A percentile compares a stretch with the other conserved stretches of the same genome.
phyloP scores from a whole-genome alignment of 1,140 invertebrate species.

The Caerostris extrusa region DNA sequence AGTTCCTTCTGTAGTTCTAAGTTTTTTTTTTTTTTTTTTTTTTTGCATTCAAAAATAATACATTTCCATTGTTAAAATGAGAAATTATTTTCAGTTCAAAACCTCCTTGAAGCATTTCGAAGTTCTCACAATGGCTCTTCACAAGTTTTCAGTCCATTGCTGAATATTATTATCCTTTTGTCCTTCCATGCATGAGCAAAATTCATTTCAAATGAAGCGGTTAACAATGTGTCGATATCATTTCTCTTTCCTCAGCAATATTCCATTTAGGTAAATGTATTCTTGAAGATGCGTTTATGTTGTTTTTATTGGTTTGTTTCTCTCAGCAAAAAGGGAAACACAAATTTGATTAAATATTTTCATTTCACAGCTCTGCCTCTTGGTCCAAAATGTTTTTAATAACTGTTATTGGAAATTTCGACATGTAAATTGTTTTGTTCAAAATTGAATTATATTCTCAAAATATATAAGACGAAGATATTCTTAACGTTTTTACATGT shows the following conservation, averaged over 20 bases:
- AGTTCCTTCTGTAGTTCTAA: neutral
- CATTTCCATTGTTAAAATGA: neutral
- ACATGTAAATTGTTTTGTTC: neutral
- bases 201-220: conserved; percentile 17
- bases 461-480: neutral
- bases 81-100: conserved; percentile 4
- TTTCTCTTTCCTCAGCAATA: neutral
- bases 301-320: neutral
- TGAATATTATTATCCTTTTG: conserved; percentile 52
- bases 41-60: neutral
- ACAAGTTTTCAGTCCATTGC: neutral
- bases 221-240: conserved; percentile 39
- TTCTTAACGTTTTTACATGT: too few species aligned
- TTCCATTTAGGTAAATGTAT: conserved; percentile 48
- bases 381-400: conserved; percentile 8
- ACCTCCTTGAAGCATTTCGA: neutral
- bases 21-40: neutral
- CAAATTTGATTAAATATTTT: conserved; percentile 36
- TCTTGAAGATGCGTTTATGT: neutral
- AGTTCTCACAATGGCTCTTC: neutral
- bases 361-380: neutral
- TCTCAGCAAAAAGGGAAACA: neutral
- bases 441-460: neutral
- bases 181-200: conserved; percentile 17
- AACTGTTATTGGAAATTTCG: conserved; percentile 1